Evolutionary conservation across 2,113 vertebrate genomes (phyloP).

Genomic region (Paratilapia polleni): DNA sequence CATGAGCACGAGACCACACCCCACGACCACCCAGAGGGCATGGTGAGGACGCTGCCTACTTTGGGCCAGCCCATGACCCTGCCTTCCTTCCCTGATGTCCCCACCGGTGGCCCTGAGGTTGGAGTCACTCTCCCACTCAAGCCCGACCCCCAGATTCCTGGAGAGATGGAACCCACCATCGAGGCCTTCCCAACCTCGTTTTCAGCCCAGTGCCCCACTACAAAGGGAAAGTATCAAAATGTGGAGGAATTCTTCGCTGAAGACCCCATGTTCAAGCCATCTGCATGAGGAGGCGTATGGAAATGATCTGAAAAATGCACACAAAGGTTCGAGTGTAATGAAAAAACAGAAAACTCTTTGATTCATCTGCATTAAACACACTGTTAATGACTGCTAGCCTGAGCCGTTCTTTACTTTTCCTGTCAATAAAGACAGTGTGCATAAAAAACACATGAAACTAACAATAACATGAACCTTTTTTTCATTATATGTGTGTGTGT

Average conservation of each 20-base stretch:
- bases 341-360: too few species aligned
- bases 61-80: conserved; percentile 52
- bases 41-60: conserved; percentile 51
- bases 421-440: background rate
- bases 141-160: conserved; percentile 69
- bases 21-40: conserved; percentile 54
- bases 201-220: conserved; percentile 55
- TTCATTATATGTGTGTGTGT: too few species aligned
- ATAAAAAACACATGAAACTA: too few species aligned
- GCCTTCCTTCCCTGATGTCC: conserved; percentile 57
- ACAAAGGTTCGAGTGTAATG: background rate
- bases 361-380: background rate
- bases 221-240: fast-evolving
- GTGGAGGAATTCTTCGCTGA: conserved; percentile 59
- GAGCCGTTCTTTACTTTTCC: background rate
- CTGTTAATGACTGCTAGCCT: background rate
- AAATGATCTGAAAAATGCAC: background rate
- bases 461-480: too few species aligned
- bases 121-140: conserved; percentile 54
- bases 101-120: background rate
- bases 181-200: conserved; percentile 53
- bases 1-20: conserved; percentile 25
- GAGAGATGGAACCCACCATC: conserved; percentile 60
- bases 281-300: conserved; percentile 1
- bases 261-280: conserved; percentile 69